Base-by-base conservation (phyloP, 2,113 vertebrate genomes). In the Nansenia antarctica region DNA sequence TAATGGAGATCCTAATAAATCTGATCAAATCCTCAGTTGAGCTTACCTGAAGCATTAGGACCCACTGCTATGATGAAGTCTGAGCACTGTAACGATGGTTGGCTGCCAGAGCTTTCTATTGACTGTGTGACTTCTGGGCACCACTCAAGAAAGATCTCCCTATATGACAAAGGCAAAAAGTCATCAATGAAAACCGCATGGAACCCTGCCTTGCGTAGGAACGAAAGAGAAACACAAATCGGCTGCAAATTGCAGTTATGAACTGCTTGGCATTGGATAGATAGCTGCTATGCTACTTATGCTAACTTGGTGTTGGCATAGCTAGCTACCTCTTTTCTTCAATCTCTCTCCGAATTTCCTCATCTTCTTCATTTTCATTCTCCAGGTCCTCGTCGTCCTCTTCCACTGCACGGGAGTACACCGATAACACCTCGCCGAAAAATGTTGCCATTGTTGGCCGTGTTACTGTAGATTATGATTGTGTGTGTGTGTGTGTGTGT, bases 341-440 rank as follows among this genome's bases (percentile, higher is more conserved):
- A 31, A 93, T 73, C 45, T 91, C 89, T 57, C 66, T 81, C 24
- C 74, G 89, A 35, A 93, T 93, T 78, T 89, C 54, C 61, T 79
- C 74, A 65, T 93, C 91, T 79, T 93, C 92, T 8, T 92, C 91
- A 31, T 89, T 80, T 69, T 87, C 87, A 26, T 55, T 3, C 2
- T 24, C 62, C 24, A 49, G 7, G 0, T 72, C 67, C 0, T 86
- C 45, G 0, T 92, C 90, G n/a, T 91, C 91, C 20, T 93, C 92
- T 0, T 93, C 91, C 39, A 92, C 90, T 2, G 92, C 92, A 58
- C 92, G 84, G 8, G 92, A 93, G 26, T 80, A 91, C 5, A 87
- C 87, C 0, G 92, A 91, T 64, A 92, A 32, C 29, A 93, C 90
- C 15, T 93, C 92, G 0, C 92, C 92, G 27, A 93, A 93, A 82